These are phyloP conservation scores for Meteorus cinctellus DNA, from an alignment of 2,888 invertebrate genomes.

Conservation along the genomic window DNA sequence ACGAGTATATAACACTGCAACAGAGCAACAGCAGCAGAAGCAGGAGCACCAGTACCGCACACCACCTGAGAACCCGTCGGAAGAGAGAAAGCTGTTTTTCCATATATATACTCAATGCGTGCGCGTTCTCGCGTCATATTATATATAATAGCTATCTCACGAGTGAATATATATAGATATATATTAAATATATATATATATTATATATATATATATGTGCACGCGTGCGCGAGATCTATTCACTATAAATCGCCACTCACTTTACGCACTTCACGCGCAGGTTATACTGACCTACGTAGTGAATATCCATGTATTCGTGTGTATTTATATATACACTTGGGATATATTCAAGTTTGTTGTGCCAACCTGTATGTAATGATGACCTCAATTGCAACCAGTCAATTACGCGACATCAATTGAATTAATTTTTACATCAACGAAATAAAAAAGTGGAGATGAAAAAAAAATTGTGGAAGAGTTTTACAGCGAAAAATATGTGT, in stretches of 20 bases:
- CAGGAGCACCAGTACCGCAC: conserved; percentile 38
- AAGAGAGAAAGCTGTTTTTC: conserved; percentile 71
- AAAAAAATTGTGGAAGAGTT: background rate
- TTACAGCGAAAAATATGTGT: too few species aligned
- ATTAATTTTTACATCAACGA: conserved; percentile 8
- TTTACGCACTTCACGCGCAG: conserved; percentile 8
- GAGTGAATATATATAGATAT: conserved; percentile 46
- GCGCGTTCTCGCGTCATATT: conserved; percentile 61
- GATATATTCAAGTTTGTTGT: conserved; percentile 23
- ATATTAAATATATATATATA: conserved; percentile 20
- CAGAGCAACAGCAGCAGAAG: background rate
- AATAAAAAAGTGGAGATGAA: background rate
- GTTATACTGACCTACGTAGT: conserved; percentile 1
- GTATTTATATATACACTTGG: conserved; percentile 28
- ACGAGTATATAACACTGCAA: conserved; percentile 3
- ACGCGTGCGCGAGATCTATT: conserved; percentile 10
- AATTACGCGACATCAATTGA: conserved; percentile 5
- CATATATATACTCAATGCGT: conserved; percentile 59
- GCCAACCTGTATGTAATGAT: background rate
- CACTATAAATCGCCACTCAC: background rate
- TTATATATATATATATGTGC: background rate
- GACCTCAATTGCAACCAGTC: conserved; percentile 14
- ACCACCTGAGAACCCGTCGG: conserved; percentile 66
- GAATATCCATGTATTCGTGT: conserved; percentile 43
- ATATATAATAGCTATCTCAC: conserved; percentile 30